A percentile compares a stretch with the other conserved stretches of the same genome.
These are phyloP conservation scores for Neostethus bicornis DNA, from an alignment of 2,797 vertebrate genomes.

Conservation along the genomic window DNA sequence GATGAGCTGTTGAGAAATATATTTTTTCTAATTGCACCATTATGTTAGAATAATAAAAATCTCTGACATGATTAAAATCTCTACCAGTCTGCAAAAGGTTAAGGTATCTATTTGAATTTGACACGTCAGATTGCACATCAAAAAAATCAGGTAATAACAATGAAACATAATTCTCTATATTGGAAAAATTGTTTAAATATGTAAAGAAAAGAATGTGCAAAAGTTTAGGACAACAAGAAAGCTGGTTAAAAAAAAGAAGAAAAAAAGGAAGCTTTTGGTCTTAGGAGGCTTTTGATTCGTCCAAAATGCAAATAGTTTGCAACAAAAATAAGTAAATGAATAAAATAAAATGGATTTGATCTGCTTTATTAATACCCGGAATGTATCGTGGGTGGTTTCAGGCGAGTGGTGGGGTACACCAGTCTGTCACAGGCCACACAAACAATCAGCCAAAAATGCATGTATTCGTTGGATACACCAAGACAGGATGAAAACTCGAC, in stretches of 20 bases:
- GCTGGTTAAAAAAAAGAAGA: no score
- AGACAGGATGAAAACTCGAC: no score
- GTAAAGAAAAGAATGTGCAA: constrained; percentile 6
- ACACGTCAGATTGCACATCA: neutral
- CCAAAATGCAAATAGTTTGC: neutral
- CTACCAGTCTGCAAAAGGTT: constrained; percentile 1
- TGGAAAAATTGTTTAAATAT: constrained; percentile 3
- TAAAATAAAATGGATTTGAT: no score
- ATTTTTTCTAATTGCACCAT: constrained; percentile 29
- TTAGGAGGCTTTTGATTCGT: neutral
- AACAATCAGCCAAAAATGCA: no score
- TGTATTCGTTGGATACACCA: no score
- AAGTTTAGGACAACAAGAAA: constrained; percentile 9
- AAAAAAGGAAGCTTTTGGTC: no score
- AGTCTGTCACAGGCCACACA: no score
- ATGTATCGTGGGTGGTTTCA: no score
- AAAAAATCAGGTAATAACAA: constrained; percentile 13
- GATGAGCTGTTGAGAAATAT: constrained; percentile 28
- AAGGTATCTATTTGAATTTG: constrained; percentile 1
- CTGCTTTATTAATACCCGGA: no score
- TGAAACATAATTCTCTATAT: neutral
- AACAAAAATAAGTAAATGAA: neutral
- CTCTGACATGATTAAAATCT: constrained; percentile 11
- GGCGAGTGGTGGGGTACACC: no score
- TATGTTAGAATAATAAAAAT: constrained; percentile 43